These are phyloP conservation scores for Hoplostethus mediterraneus DNA, from an alignment of 2,797 vertebrate species.

Conservation along the genomic window DNA sequence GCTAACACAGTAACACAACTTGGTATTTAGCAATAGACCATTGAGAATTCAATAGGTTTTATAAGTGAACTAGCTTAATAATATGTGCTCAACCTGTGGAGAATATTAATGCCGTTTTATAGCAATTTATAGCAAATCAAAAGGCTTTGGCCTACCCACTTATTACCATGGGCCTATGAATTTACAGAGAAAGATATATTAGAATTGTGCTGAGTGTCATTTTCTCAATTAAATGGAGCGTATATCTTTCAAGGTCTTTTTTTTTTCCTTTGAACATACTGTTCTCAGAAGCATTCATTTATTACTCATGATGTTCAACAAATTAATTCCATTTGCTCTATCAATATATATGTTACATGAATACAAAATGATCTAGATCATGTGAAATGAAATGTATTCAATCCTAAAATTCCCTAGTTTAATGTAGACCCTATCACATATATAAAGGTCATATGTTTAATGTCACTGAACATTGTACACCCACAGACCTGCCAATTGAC, in stretches of 20 bases:
- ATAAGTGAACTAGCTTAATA: conserved; percentile 18
- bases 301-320: too few relatives aligned
- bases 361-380: not conserved
- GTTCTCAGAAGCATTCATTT: too few relatives aligned
- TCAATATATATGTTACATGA: not conserved
- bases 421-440: too few relatives aligned
- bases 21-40: conserved; percentile 18
- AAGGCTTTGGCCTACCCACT: not conserved
- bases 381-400: not conserved
- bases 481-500: conserved; percentile 6
- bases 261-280: too few relatives aligned
- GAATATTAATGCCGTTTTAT: conserved; percentile 2
- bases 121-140: conserved; percentile 5
- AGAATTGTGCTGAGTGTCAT: not conserved
- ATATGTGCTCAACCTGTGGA: not conserved
- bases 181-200: not conserved
- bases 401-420: not conserved
- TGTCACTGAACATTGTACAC: not conserved
- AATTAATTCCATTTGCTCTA: not conserved
- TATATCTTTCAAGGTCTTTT: not conserved
- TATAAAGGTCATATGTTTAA: too few relatives aligned
- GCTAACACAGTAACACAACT: conserved; percentile 17
- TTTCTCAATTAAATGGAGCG: not conserved
- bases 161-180: not conserved
- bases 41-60: conserved; percentile 21